A percentile compares a stretch with the other conserved stretches of the same genome.
Evolutionary conservation across 2,888 invertebrate species (phyloP).

Genomic region (Nipponacmea schrenckii): DNA sequence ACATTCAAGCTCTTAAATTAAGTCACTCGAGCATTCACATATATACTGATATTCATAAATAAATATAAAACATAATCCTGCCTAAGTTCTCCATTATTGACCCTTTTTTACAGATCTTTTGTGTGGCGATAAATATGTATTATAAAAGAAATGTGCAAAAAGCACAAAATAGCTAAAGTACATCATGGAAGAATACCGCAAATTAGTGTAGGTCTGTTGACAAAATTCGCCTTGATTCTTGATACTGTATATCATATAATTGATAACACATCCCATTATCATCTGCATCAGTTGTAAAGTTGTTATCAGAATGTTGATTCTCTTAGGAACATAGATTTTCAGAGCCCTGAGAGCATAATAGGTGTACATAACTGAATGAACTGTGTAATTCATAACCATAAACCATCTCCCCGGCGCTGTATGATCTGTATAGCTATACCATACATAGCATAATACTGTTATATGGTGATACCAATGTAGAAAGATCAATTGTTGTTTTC

Average conservation of each 20-base stretch:
- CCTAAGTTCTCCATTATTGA: background rate
- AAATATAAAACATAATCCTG: no score
- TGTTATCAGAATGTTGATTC: constrained; percentile 89
- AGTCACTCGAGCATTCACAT: no score
- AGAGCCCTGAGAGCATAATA: constrained; percentile 70
- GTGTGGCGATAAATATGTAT: constrained; percentile 45
- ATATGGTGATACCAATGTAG: constrained; percentile 72
- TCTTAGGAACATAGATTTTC: constrained; percentile 71
- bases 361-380: constrained; percentile 71
- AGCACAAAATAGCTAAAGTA: constrained; percentile 66
- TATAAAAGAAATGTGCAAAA: constrained; percentile 67
- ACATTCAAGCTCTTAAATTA: no score
- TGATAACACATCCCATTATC: constrained; percentile 92
- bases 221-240: constrained; percentile 63
- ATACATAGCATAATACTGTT: constrained; percentile 70
- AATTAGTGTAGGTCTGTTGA: constrained; percentile 68
- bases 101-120: background rate
- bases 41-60: no score
- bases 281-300: constrained; percentile 90
- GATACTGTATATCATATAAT: constrained; percentile 78
- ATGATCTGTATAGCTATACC: constrained; percentile 66
- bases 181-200: constrained; percentile 65
- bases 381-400: constrained; percentile 71
- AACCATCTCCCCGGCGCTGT: constrained; percentile 67
- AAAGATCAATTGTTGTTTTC: constrained; percentile 71